phyloP scores from a whole-genome alignment of 2,113 vertebrate genomes.

The Chamaea fasciata region DNA sequence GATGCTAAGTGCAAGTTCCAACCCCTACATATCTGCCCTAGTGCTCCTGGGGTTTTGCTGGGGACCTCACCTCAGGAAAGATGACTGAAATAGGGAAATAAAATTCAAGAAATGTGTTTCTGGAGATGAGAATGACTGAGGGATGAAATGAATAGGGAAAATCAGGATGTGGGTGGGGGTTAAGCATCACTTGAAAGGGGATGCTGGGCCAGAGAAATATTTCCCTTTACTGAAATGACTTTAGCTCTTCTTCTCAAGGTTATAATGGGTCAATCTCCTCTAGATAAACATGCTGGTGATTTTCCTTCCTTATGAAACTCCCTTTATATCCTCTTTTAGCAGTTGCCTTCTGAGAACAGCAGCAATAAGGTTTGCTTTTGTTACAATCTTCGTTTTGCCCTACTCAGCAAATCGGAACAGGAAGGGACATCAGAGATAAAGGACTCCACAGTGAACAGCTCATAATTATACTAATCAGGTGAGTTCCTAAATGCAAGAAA shows the following conservation, averaged over 20 bases:
- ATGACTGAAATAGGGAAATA: neutral
- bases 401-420: constrained; percentile 47
- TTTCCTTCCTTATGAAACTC: constrained; percentile 62
- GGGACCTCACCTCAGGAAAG: neutral
- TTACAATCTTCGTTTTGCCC: neutral
- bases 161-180: neutral
- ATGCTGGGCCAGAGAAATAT: neutral
- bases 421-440: constrained; percentile 15
- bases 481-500: constrained; percentile 10
- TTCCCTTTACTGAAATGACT: neutral
- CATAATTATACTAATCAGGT: constrained; percentile 10
- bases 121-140: neutral
- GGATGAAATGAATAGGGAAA: neutral
- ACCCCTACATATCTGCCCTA: neutral
- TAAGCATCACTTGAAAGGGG: constrained; percentile 3
- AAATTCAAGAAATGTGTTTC: neutral
- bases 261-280: constrained; percentile 5
- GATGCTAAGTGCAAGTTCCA: neutral
- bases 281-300: constrained; percentile 28
- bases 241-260: constrained; percentile 30
- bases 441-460: neutral
- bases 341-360: constrained; percentile 24
- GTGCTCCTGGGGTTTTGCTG: neutral
- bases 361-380: neutral
- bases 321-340: constrained; percentile 52